Evolutionary conservation across 2,113 vertebrate genomes (phyloP).

Genomic region (Epinephelus fuscoguttatus): DNA sequence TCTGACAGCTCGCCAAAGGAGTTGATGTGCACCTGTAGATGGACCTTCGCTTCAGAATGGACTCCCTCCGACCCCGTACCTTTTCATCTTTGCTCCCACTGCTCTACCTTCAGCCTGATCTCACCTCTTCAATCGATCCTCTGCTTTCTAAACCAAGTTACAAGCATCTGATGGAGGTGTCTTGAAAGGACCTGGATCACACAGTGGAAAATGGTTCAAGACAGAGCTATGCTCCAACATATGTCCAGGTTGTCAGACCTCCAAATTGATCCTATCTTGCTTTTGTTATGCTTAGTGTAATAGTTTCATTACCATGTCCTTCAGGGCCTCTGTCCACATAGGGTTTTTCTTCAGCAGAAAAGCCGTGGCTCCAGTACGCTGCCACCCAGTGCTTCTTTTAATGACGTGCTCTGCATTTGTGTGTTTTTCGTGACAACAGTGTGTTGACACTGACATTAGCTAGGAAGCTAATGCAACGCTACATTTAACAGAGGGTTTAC

Average conservation of each 20-base stretch:
- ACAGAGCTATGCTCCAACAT: neutral
- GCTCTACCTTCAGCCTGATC: neutral
- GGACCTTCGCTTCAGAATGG: conserved; percentile 12
- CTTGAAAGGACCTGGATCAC: conserved; percentile 43
- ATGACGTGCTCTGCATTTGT: no score
- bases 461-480: no score
- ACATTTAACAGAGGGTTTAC: no score
- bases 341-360: no score
- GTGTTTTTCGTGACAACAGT: no score
- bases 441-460: no score
- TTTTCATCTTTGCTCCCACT: conserved; percentile 31
- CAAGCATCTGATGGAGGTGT: conserved; percentile 39
- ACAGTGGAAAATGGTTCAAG: conserved; percentile 35
- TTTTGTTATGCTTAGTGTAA: neutral
- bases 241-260: conserved; percentile 12
- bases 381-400: no score
- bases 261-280: neutral
- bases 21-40: conserved; percentile 4
- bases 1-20: conserved; percentile 31
- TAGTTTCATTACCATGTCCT: neutral
- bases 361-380: no score
- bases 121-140: conserved; percentile 51
- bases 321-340: no score
- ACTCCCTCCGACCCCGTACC: neutral
- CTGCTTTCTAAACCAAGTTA: conserved; percentile 40